Percentiles rank a stretch among this genome's conserved stretches.
phyloP scores from a whole-genome alignment of 2,113 vertebrate species.

The Hydropotes inermis region DNA sequence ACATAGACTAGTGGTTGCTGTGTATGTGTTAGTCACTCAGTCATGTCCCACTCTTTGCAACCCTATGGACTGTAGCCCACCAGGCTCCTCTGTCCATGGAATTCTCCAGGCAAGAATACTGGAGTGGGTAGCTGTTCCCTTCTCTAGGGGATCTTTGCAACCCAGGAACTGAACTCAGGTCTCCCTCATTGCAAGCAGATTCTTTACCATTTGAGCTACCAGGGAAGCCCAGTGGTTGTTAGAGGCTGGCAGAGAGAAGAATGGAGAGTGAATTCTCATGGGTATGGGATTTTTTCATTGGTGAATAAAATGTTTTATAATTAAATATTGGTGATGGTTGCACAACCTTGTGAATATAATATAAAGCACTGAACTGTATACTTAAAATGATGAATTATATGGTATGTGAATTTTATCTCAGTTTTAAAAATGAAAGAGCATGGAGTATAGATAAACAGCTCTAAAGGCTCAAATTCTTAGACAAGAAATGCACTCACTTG shows the following conservation, averaged over 20 bases:
- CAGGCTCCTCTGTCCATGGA: background rate
- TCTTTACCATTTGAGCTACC: background rate
- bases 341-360: background rate
- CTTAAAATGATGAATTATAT: background rate
- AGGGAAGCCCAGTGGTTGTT: background rate
- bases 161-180: background rate
- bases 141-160: background rate
- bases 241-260: background rate
- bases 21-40: background rate
- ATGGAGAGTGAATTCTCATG: background rate
- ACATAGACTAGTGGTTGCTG: background rate
- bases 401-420: background rate
- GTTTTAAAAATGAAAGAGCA: background rate
- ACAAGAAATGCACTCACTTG: background rate
- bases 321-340: background rate
- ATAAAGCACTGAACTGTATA: background rate
- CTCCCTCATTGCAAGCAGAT: background rate
- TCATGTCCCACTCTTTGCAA: background rate
- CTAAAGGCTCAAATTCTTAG: background rate
- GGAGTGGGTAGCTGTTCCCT: background rate
- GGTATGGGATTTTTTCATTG: background rate
- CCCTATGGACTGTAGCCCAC: background rate
- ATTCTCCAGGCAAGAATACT: background rate
- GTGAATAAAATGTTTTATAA: background rate
- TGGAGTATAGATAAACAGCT: background rate